A percentile compares a stretch with the other conserved stretches of the same genome.
phyloP scores from a whole-genome alignment of 2,888 invertebrate species.

The Mechanitis mazaeus region DNA sequence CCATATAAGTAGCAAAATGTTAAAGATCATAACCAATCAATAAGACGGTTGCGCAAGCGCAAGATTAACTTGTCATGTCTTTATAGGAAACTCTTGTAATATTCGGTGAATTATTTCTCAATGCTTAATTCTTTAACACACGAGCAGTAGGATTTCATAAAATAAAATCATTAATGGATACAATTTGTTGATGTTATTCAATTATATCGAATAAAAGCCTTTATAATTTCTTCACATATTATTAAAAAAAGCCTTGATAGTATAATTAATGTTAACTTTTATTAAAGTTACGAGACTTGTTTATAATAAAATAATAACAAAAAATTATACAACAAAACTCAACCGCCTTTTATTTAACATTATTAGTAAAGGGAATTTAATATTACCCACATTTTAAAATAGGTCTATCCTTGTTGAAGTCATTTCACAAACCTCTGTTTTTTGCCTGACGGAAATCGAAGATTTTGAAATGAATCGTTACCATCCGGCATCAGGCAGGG shows the following conservation, averaged over 20 bases:
- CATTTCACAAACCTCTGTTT: slow-evolving; percentile 23
- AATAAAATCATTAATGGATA: no score
- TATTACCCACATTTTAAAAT: not conserved
- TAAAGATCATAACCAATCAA: slow-evolving; percentile 29
- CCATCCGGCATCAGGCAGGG: slow-evolving; percentile 67
- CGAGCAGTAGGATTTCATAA: slow-evolving; percentile 1
- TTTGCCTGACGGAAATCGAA: slow-evolving; percentile 36
- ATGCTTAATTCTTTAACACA: slow-evolving; percentile 18
- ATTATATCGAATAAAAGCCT: no score
- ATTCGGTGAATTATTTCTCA: slow-evolving; percentile 24
- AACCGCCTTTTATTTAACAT: no score
- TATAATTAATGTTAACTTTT: no score
- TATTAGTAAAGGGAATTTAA: no score
- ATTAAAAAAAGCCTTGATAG: no score
- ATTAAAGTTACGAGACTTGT: no score
- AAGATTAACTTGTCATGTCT: slow-evolving; percentile 28
- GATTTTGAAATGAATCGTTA: slow-evolving; percentile 52
- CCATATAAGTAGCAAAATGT: slow-evolving; percentile 20
- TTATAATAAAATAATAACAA: no score
- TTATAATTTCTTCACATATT: no score
- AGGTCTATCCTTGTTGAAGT: not conserved
- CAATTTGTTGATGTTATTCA: no score
- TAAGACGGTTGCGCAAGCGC: slow-evolving; percentile 27
- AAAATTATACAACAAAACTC: no score
- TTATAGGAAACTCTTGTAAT: slow-evolving; percentile 26